Conservation (phyloP, 2,113 vertebrate genomes). For the Gopherus evgoodei region DNA sequence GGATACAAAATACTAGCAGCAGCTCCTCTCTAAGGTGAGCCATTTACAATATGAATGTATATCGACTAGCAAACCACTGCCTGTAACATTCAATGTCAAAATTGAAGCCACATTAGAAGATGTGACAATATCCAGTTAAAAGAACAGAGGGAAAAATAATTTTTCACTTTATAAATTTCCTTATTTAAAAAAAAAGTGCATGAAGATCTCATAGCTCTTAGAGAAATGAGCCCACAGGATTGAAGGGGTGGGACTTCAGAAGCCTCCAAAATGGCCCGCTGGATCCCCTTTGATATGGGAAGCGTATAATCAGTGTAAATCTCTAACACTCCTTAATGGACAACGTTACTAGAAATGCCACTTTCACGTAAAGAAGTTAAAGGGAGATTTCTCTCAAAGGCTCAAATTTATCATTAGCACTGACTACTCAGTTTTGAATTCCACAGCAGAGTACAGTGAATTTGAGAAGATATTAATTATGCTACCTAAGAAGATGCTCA, state of each 20-base stretch:
- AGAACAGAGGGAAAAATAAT: neutral
- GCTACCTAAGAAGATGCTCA: neutral
- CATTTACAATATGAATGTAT: neutral
- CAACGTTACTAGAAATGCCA: too few species aligned
- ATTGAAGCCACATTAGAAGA: neutral
- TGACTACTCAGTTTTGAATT: neutral
- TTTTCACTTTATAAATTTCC: neutral
- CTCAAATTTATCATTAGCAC: neutral
- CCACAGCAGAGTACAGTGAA: neutral
- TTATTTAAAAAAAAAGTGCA: too few species aligned
- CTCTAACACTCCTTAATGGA: too few species aligned
- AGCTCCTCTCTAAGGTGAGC: neutral
- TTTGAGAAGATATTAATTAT: neutral
- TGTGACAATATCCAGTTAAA: rapidly evolving
- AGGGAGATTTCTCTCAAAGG: neutral
- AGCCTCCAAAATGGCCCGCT: too few species aligned
- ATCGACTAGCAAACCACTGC: neutral
- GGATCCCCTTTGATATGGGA: too few species aligned
- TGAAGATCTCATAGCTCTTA: too few species aligned
- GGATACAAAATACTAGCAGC: neutral
- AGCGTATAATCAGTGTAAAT: too few species aligned
- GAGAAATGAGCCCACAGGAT: too few species aligned
- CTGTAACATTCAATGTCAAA: neutral
- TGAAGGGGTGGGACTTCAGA: too few species aligned
- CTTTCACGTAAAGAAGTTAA: neutral